These are phyloP conservation scores for Terebella lapidaria DNA, from an alignment of 2,888 invertebrate species.

Conservation along the genomic window DNA sequence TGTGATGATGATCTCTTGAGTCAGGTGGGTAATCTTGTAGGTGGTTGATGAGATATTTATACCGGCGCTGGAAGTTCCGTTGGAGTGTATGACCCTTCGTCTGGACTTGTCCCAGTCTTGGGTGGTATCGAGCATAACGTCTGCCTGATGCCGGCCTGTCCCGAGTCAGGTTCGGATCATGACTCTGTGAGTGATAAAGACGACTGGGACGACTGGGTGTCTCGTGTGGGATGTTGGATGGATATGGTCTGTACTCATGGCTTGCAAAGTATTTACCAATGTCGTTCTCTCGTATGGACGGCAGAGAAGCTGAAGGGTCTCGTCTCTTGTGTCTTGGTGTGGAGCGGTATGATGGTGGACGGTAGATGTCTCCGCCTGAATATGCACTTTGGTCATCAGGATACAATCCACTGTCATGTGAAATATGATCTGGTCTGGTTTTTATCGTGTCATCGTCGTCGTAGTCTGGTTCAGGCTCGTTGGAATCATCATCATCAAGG, in stretches of 20 bases:
- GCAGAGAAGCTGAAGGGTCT: neutral
- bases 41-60: neutral
- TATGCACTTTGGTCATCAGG: neutral
- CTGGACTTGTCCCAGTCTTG: neutral
- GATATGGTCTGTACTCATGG: too few relatives aligned
- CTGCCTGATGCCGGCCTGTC: too few relatives aligned
- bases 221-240: too few relatives aligned
- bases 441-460: slow-evolving; percentile 1
- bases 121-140: neutral
- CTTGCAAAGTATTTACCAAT: too few relatives aligned
- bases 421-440: neutral
- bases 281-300: neutral
- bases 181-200: too few relatives aligned
- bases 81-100: slow-evolving; percentile 7
- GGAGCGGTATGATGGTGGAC: neutral
- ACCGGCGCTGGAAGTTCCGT: slow-evolving; percentile 15
- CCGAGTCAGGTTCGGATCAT: too few relatives aligned
- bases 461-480: neutral
- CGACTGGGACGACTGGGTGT: too few relatives aligned
- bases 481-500: neutral
- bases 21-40: too few relatives aligned
- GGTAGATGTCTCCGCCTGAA: neutral
- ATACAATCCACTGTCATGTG: neutral
- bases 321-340: neutral
- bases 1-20: too few relatives aligned